Conservation (phyloP, 2,113 vertebrate species). For the Antennarius striatus region DNA sequence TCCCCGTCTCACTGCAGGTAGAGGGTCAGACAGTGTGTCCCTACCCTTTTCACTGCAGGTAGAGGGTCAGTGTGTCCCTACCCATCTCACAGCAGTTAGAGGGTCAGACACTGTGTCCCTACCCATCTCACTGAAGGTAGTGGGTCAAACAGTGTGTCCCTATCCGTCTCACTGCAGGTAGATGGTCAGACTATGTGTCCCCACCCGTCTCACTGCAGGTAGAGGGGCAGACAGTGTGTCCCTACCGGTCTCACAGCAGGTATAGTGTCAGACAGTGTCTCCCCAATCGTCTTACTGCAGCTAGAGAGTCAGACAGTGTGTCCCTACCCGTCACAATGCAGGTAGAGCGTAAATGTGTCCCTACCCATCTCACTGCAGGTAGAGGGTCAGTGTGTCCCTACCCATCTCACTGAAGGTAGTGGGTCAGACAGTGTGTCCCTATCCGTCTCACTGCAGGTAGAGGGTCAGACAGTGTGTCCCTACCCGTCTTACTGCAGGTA, state of each 20-base stretch:
- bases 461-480: too few species aligned
- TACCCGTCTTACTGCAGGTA: conserved; percentile 11
- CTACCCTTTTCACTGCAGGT: conserved; percentile 9
- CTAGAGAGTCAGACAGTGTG: too few species aligned
- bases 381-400: too few species aligned
- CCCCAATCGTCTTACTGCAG: conserved; percentile 6
- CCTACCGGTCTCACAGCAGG: conserved; percentile 9
- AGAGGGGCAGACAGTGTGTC: too few species aligned
- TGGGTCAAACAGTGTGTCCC: too few species aligned
- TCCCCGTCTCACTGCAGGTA: conserved; percentile 10
- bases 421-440: too few species aligned
- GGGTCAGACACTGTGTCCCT: too few species aligned
- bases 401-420: conserved; percentile 10
- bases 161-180: conserved; percentile 35
- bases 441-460: conserved; percentile 11
- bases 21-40: too few species aligned
- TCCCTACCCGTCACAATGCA: conserved; percentile 11
- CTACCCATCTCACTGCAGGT: conserved; percentile 9
- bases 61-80: too few species aligned
- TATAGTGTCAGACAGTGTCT: too few species aligned
- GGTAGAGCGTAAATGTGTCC: too few species aligned
- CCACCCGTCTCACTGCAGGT: conserved; percentile 8
- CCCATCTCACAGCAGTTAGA: conserved; percentile 9
- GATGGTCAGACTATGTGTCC: background rate
- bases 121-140: conserved; percentile 12